phyloP scores from a whole-genome alignment of 1,140 invertebrate genomes.

The Babylonia areolata region DNA sequence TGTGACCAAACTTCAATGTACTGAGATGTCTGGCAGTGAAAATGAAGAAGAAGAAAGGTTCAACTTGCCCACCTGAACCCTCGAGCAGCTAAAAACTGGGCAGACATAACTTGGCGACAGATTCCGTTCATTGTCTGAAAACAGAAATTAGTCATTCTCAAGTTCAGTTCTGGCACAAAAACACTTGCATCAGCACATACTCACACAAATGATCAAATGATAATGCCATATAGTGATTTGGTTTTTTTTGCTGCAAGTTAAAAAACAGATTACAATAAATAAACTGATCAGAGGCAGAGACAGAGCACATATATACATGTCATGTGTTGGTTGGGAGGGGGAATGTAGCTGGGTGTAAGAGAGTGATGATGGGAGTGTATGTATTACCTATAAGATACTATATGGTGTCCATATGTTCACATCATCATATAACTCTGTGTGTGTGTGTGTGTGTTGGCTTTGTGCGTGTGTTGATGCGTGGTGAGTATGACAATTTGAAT shows the following conservation, averaged over 20 bases:
- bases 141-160: background rate
- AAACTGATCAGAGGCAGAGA: background rate
- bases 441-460: too few species aligned
- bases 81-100: background rate
- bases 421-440: too few species aligned
- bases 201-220: background rate
- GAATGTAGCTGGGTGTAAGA: too few species aligned
- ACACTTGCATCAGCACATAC: background rate
- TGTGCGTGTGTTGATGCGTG: too few species aligned
- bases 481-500: too few species aligned
- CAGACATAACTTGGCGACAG: background rate
- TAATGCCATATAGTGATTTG: background rate
- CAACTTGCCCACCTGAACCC: background rate
- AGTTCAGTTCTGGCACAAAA: background rate
- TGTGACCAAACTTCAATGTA: too few species aligned
- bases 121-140: background rate
- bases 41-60: too few species aligned
- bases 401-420: too few species aligned
- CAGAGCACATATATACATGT: background rate
- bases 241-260: background rate
- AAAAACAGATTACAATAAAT: background rate
- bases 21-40: too few species aligned
- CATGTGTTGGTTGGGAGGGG: too few species aligned
- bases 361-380: too few species aligned
- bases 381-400: too few species aligned